phyloP scores from a whole-genome alignment of 2,797 vertebrate species.

The Dromococcyx pavoninus region DNA sequence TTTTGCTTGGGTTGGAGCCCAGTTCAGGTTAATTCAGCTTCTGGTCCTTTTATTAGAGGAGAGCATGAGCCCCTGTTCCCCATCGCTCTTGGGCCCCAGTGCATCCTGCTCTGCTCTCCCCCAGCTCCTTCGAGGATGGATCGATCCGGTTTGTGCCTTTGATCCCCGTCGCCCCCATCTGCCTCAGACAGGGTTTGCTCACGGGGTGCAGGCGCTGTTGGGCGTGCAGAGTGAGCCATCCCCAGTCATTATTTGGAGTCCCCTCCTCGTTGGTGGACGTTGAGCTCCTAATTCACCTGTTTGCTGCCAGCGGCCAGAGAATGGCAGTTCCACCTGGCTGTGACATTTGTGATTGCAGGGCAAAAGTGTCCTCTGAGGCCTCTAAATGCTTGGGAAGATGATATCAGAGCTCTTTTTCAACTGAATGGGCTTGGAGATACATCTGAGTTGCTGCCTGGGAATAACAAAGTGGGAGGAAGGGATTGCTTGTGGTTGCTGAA shows the following conservation, averaged over 20 bases:
- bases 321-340: conserved; percentile 1
- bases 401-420: conserved; percentile 57
- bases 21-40: neutral
- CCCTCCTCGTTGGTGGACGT: neutral
- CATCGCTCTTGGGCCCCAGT: neutral
- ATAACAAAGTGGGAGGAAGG: conserved; percentile 35
- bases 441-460: conserved; percentile 45
- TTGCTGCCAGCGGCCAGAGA: neutral
- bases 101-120: neutral
- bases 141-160: neutral
- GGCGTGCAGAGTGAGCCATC: neutral
- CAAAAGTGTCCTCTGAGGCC: conserved; percentile 3
- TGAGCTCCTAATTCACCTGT: neutral
- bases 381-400: conserved; percentile 48
- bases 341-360: neutral
- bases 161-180: neutral
- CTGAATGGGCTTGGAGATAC: conserved; percentile 41
- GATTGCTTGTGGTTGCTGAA: conserved; percentile 36
- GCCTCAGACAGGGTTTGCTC: neutral
- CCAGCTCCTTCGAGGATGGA: neutral
- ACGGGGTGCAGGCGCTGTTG: neutral
- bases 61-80: neutral
- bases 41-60: neutral
- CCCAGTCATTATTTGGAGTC: neutral
- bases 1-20: neutral